Percentiles rank a stretch among this genome's conserved stretches.
Evolutionary conservation across 35 echinoderm and acorn worm species (phyloP).

Genomic region (Anneissia japonica): DNA sequence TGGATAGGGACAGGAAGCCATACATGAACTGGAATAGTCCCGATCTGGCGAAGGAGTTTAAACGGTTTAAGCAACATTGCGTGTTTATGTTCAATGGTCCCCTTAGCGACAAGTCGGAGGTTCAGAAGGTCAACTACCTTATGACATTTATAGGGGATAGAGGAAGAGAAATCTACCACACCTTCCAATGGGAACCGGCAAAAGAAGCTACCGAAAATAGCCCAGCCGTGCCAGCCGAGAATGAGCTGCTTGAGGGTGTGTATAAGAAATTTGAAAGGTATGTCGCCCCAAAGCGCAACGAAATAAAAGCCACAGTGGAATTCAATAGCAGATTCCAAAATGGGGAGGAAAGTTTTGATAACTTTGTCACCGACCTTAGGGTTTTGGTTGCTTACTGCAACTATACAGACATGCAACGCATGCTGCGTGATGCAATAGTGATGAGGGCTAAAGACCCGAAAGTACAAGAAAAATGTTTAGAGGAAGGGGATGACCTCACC

Average conservation of each 20-base stretch:
- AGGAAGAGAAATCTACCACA: slow-evolving; percentile 41
- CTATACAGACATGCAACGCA: no score
- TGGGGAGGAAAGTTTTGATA: no score
- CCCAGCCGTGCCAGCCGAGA: neutral
- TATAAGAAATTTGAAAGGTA: neutral
- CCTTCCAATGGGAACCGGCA: slow-evolving; percentile 18
- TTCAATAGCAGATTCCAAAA: no score
- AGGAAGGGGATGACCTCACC: neutral
- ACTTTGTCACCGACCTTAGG: no score
- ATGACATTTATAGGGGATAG: slow-evolving; percentile 49
- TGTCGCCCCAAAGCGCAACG: no score
- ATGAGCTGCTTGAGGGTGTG: neutral
- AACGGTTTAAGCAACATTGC: slow-evolving; percentile 21
- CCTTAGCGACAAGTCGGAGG: slow-evolving; percentile 6
- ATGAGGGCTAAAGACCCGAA: neutral
- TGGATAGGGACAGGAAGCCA: no score
- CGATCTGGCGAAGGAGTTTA: slow-evolving; percentile 23
- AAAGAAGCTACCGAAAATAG: neutral
- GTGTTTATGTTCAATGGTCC: slow-evolving; percentile 22
- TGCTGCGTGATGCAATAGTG: no score
- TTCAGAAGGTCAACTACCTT: slow-evolving; percentile 33
- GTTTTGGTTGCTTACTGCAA: no score
- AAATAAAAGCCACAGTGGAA: neutral
- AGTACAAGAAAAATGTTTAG: neutral
- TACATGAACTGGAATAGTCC: slow-evolving; percentile 1